Conservation (phyloP, 2,113 vertebrate species). For the Cacatua alba region DNA sequence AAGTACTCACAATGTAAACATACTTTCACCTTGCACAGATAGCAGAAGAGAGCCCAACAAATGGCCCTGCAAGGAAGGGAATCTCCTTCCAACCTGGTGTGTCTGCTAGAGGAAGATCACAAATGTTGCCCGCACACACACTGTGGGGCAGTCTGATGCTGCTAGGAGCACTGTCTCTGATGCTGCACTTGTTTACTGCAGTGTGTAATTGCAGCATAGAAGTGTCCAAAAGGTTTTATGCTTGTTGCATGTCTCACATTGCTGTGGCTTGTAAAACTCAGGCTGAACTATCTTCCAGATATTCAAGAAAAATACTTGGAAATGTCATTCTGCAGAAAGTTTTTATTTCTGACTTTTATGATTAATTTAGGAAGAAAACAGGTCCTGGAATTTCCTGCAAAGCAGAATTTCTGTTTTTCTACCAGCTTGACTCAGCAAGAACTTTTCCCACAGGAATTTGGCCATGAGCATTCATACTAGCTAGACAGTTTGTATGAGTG, state of each 20-base stretch:
- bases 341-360: background rate
- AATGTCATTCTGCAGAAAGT: background rate
- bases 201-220: background rate
- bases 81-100: background rate
- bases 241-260: background rate
- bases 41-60: background rate
- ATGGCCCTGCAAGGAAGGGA: background rate
- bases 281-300: background rate
- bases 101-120: background rate
- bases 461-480: background rate
- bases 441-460: constrained; percentile 54
- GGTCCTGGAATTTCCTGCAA: constrained; percentile 40
- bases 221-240: background rate
- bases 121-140: background rate
- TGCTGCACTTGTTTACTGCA: constrained; percentile 2
- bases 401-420: constrained; percentile 30
- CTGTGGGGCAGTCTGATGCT: background rate
- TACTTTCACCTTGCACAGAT: constrained; percentile 11
- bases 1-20: constrained; percentile 15
- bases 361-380: constrained; percentile 38
- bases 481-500: background rate
- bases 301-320: constrained; percentile 15
- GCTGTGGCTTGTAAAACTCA: background rate
- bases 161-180: background rate
- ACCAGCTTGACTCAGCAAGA: constrained; percentile 58